Base-by-base conservation (phyloP, 2,113 vertebrate species). In the Maccullochella peelii region DNA sequence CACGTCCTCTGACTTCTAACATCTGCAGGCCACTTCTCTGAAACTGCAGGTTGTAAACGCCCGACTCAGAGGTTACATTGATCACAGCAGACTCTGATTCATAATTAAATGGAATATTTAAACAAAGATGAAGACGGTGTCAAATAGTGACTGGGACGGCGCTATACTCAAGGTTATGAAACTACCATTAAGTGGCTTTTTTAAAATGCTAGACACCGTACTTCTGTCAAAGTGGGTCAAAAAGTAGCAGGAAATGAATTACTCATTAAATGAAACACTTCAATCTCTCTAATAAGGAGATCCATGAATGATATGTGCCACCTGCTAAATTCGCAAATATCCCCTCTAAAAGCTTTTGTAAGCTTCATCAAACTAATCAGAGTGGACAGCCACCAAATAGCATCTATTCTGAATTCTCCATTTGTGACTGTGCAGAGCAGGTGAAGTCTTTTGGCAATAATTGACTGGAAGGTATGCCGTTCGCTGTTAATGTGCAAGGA, bases 401-500 rank as follows among this genome's bases (percentile, higher is more conserved):
- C 93, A 83, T 91, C 92, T 93, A 69, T 89, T 91, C 94, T 87
- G 81, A 94, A 94, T 90, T 90, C 86, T 81, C 89, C 87, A 88
- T 92, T 93, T 94, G 87, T 93, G 95, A 92, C 92, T 86, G 50
- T 38, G 89, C 86, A 83, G 89, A 91, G 90, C 80, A 90, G 94
- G 92, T 91, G 92, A 94, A 93, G 89, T 95, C 92, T 94, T 93
- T 94, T 91, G 93, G 94, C 88, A 93, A 92, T 96, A 96, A 97
- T 96, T 96, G 96, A 93, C 90, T 88, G 85, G 93, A 94, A 93
- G 88, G 86, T 94, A 92, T 86, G 84, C 89, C 84, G 7, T 49
- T 95, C 91, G 94, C 94, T 91, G 94, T 95, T 97, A 95, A 91
- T 95, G 93, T 84, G 91, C 89, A 88, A 86, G 96, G 94, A 97